Conservation (phyloP, 1,140 invertebrate species). For the Druon quercuslanigerum region DNA sequence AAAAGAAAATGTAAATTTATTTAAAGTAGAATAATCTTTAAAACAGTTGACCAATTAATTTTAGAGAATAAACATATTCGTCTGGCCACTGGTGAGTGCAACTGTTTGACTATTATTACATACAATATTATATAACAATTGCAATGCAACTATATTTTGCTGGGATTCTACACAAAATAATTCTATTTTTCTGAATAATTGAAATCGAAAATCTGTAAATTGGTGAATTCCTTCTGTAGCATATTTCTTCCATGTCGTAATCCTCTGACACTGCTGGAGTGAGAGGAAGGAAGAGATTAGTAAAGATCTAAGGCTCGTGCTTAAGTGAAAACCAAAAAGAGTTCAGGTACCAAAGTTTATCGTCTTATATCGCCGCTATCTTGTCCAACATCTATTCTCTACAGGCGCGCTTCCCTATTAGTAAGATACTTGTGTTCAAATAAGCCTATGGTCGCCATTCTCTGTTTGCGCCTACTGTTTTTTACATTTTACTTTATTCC, state of each 20-base stretch:
- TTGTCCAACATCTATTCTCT: slow-evolving; percentile 38
- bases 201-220: not conserved
- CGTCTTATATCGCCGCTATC: slow-evolving; percentile 46
- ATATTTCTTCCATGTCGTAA: not conserved
- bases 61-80: too few species aligned
- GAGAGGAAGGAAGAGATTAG: slow-evolving; percentile 4
- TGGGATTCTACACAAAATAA: not conserved
- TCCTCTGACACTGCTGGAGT: not conserved
- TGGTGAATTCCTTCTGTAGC: not conserved
- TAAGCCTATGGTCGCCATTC: slow-evolving; percentile 57
- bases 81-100: too few species aligned
- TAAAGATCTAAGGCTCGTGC: slow-evolving; percentile 3
- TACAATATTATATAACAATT: too few species aligned
- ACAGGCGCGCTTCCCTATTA: slow-evolving; percentile 36
- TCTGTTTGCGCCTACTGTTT: slow-evolving; percentile 64
- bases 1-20: too few species aligned
- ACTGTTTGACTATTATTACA: too few species aligned
- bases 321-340: slow-evolving; percentile 16
- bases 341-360: slow-evolving; percentile 35
- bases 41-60: too few species aligned
- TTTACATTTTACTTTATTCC: slow-evolving; percentile 68
- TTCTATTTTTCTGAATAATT: not conserved
- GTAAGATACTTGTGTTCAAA: not conserved
- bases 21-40: too few species aligned
- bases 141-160: too few species aligned